phyloP scores from a whole-genome alignment of 2,888 invertebrate species.

The Dromius quadrimaculatus region DNA sequence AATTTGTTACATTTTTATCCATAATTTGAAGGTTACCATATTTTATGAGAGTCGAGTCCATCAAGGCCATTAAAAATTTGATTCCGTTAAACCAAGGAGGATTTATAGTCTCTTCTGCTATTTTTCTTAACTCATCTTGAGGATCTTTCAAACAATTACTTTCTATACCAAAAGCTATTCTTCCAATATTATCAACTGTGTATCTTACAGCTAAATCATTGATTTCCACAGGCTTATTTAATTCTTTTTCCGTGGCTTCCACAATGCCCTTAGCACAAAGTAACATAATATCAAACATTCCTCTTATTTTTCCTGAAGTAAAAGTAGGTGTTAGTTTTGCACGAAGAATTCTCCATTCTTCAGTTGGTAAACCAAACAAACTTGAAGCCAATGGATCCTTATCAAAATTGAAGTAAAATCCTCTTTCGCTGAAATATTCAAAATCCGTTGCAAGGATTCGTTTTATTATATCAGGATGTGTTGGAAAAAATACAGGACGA shows the following conservation, averaged over 20 bases:
- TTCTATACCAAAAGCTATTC: constrained; percentile 43
- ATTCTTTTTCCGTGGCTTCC: background rate
- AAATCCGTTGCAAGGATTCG: constrained; percentile 63
- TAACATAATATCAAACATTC: constrained; percentile 34
- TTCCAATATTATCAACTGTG: constrained; percentile 44
- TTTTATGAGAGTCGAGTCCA: constrained; percentile 19
- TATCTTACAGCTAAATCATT: constrained; percentile 40
- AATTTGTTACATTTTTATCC: constrained; percentile 14
- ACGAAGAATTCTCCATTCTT: constrained; percentile 27
- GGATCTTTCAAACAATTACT: constrained; percentile 40
- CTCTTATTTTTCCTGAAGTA: constrained; percentile 42
- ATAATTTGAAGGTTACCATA: constrained; percentile 21
- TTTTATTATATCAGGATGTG: constrained; percentile 61
- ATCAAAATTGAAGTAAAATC: constrained; percentile 59
- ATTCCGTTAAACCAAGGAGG: constrained; percentile 36
- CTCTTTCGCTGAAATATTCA: constrained; percentile 61
- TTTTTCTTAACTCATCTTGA: constrained; percentile 25
- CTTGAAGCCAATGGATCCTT: constrained; percentile 60
- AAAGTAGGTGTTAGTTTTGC: constrained; percentile 44
- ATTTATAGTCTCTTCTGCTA: constrained; percentile 18
- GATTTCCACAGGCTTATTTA: constrained; percentile 29
- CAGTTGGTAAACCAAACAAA: constrained; percentile 47
- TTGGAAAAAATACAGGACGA: constrained; percentile 59
- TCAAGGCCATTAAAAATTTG: constrained; percentile 32
- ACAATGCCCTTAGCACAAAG: constrained; percentile 8